These are phyloP conservation scores for Trissonchulus latispiculum DNA, from an alignment of 2,888 invertebrate species.

Conservation along the genomic window DNA sequence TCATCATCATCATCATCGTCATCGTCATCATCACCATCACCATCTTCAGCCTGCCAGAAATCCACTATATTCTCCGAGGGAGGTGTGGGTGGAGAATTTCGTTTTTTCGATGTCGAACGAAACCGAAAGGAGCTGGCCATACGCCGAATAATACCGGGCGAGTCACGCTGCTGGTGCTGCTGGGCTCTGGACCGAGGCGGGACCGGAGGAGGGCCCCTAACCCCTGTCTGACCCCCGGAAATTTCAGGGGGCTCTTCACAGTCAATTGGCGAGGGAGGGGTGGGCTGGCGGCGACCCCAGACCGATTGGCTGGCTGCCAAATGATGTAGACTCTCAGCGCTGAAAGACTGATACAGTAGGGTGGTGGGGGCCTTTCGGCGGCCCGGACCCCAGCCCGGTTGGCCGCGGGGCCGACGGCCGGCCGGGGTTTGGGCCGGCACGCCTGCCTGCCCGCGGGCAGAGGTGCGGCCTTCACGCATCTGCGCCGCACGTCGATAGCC, in stretches of 20 bases:
- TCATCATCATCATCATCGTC: too few species aligned
- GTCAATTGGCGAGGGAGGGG: neutral
- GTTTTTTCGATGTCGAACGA: neutral
- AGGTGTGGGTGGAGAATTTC: neutral
- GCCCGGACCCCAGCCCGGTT: neutral
- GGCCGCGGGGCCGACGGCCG: too few species aligned
- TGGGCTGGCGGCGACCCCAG: neutral
- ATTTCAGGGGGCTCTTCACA: too few species aligned
- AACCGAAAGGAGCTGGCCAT: constrained; percentile 16
- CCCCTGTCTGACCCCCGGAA: neutral
- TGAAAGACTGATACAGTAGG: neutral
- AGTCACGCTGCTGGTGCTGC: neutral
- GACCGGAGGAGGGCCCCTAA: neutral
- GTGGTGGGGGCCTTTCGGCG: neutral
- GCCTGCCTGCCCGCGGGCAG: too few species aligned
- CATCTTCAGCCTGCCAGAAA: neutral
- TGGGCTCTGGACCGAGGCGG: neutral
- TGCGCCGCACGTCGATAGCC: too few species aligned
- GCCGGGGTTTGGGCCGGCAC: too few species aligned
- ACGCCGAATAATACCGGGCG: constrained; percentile 12
- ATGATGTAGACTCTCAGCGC: neutral
- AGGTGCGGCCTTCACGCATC: too few species aligned
- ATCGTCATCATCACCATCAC: too few species aligned
- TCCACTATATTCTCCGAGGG: neutral
- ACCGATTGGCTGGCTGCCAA: neutral